These are phyloP conservation scores for Sebastes taczanowskii DNA, from an alignment of 2,797 vertebrate genomes.

Conservation along the genomic window DNA sequence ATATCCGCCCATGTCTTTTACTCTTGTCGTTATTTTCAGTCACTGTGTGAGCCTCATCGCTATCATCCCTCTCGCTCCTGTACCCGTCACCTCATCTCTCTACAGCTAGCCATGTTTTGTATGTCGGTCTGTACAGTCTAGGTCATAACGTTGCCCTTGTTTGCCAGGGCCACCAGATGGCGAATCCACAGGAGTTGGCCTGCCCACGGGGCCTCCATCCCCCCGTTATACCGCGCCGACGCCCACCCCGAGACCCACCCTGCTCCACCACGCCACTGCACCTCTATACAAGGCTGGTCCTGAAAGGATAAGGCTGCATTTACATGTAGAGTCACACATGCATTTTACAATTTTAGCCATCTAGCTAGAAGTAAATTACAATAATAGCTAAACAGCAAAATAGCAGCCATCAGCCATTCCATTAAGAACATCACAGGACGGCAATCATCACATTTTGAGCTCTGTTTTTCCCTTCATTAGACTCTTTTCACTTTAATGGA, in stretches of 20 bases:
- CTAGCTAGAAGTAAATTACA: neutral
- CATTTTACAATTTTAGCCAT: neutral
- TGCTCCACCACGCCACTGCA: neutral
- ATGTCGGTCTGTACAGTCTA: conserved; percentile 3
- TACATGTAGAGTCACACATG: neutral
- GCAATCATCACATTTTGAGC: too few species aligned
- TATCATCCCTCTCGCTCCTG: neutral
- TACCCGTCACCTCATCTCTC: neutral
- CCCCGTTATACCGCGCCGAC: conserved; percentile 1
- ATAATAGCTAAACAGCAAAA: neutral
- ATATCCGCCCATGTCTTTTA: neutral
- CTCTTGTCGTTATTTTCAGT: too few species aligned
- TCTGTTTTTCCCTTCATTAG: too few species aligned
- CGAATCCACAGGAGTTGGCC: conserved; percentile 41
- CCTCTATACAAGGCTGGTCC: neutral
- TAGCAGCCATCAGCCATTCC: neutral
- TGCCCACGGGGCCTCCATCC: conserved; percentile 27
- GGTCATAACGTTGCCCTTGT: conserved; percentile 54
- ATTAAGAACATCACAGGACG: neutral
- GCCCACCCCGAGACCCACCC: conserved; percentile 2
- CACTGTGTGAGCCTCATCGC: neutral
- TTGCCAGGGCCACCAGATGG: conserved; percentile 70
- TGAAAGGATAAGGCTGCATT: neutral
- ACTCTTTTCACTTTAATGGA: too few species aligned
- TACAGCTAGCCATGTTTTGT: neutral